Percentiles rank a stretch among this genome's conserved stretches.
Conservation (phyloP, 2,113 vertebrate genomes). For the Lophius piscatorius region DNA sequence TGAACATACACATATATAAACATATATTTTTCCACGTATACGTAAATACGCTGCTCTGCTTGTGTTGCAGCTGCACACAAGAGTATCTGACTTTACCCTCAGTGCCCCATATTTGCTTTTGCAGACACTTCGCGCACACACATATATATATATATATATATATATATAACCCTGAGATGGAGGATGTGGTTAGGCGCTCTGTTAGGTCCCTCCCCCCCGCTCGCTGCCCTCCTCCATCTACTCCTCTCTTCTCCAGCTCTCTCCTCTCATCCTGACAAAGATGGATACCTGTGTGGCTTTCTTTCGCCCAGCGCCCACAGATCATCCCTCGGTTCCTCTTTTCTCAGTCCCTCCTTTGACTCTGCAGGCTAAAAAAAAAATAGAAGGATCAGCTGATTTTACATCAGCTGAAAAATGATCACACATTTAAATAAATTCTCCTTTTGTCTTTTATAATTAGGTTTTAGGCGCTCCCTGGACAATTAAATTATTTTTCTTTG, state of each 20-base stretch:
- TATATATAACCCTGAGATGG: constrained; percentile 55
- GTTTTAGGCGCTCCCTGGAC: constrained; percentile 8
- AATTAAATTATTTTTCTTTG: constrained; percentile 15
- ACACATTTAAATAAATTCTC: constrained; percentile 4
- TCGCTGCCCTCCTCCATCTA: constrained; percentile 37
- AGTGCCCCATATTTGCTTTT: constrained; percentile 39
- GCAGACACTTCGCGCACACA: constrained; percentile 12
- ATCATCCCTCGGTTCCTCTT: constrained; percentile 45
- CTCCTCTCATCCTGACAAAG: constrained; percentile 58
- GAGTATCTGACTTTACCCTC: constrained; percentile 9
- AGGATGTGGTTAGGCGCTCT: constrained; percentile 51
- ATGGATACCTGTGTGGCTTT: constrained; percentile 49
- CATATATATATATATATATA: background rate
- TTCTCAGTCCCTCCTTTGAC: constrained; percentile 2
- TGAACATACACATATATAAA: too few species aligned
- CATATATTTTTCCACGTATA: too few species aligned
- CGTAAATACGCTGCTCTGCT: too few species aligned
- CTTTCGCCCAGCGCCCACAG: constrained; percentile 40
- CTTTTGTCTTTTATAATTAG: constrained; percentile 42
- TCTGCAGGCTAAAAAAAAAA: constrained; percentile 21
- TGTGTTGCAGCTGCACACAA: too few species aligned
- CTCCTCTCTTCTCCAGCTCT: constrained; percentile 25
- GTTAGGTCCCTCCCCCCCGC: constrained; percentile 38
- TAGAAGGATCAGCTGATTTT: constrained; percentile 14
- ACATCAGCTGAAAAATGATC: background rate